Evolutionary conservation across 2,888 invertebrate genomes (phyloP).

Genomic region (Rhagophthalmus giganteus): DNA sequence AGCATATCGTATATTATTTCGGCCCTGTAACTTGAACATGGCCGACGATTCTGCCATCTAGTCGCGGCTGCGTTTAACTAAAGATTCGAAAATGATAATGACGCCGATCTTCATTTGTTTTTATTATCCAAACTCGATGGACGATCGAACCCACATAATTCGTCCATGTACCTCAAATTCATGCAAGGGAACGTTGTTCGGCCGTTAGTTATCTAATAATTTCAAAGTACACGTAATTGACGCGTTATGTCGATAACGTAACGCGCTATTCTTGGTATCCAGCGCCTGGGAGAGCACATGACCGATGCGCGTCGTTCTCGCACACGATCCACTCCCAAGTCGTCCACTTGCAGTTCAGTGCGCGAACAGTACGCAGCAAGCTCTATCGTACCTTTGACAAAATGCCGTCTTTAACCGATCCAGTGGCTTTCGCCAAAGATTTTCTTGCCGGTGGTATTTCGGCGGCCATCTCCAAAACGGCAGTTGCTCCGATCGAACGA

Average conservation of each 20-base stretch:
- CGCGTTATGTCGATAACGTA: conserved; percentile 27
- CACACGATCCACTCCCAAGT: conserved; percentile 47
- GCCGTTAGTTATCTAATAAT: conserved; percentile 6
- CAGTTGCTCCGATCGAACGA: conserved; percentile 93
- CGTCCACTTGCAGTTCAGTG: conserved; percentile 61
- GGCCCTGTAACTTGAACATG: no score
- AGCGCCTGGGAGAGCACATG: conserved; percentile 48
- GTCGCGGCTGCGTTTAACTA: background rate
- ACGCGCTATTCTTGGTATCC: conserved; percentile 33
- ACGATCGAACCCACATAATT: background rate
- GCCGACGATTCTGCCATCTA: background rate
- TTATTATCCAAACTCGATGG: background rate
- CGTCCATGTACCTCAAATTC: background rate
- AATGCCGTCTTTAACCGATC: conserved; percentile 61
- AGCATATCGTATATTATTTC: no score
- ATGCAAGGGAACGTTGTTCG: background rate
- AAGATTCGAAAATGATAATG: background rate
- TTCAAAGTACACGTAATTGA: conserved; percentile 6
- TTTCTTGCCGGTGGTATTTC: conserved; percentile 90
- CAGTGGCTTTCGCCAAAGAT: conserved; percentile 84
- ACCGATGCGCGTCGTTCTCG: conserved; percentile 39
- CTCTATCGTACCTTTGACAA: conserved; percentile 35
- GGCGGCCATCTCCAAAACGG: conserved; percentile 92
- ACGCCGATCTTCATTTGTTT: background rate
- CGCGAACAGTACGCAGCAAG: conserved; percentile 56